Base-by-base conservation (phyloP, 2,888 invertebrate genomes). In the Cerastis rubricosa region DNA sequence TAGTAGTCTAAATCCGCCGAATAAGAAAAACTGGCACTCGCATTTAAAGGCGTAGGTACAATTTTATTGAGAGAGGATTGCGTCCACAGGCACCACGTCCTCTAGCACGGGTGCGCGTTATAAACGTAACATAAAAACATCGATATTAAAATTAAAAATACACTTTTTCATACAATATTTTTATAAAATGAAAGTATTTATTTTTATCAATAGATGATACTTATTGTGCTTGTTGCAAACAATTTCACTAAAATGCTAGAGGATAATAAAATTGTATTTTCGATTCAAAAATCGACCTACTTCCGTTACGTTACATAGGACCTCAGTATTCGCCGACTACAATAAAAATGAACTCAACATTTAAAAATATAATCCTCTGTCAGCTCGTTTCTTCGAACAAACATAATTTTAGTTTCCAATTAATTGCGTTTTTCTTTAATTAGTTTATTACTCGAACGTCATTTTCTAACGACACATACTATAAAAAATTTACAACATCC, bases 401-500 rank as follows among this genome's bases (percentile, higher is more conserved):
- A 43, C 11, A n/a, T 51, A 29, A 35, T 47, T 69, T 45, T 22
- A 51, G 0, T 63, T 54, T 29, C 5, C 8, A 63, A 76, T 40
- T 51, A 63, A 51, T 43, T n/a, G 43, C 43, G 35, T 9, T 3
- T 80, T 43, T 22, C 43, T 65, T 49, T 80, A 57, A 65, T 65
- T 25, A 1, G 0, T 64, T 80, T 64, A 71, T 29, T n/a, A 22
- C 47, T 49, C 11, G 11, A 40, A n/a, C 40, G 22, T 49, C 35
- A 49, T 19, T 49, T 45, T 70, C 22, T 65, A 54, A 59, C 25
- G 57, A 25, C 47, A 35, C 35, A 47, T 47, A 14, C 35, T n/a
- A 69, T 64, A 72, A 17, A 1, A 66, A 59, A 45, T 47, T 74
- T 77, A 71, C 59, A 71, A 59, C 40, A 47, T 12, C n/a, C 35